Conservation (phyloP, 2,888 invertebrate genomes). For the Diarsia dahlii region DNA sequence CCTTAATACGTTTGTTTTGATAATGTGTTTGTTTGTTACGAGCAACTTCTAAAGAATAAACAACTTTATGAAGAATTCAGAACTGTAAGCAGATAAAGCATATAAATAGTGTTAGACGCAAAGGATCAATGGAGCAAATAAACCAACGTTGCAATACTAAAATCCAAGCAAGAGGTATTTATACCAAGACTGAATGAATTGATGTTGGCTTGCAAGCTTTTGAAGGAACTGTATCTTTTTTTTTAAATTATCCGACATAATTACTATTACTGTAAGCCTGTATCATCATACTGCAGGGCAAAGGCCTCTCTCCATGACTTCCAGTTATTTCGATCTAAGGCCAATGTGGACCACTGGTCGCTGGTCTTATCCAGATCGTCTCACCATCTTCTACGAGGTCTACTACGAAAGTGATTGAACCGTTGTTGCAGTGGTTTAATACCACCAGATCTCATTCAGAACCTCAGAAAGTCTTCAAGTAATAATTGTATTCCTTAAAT, state of each 20-base stretch:
- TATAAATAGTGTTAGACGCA: no score
- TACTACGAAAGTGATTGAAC: no score
- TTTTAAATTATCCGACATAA: no score
- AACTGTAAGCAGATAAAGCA: neutral
- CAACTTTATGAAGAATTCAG: slow-evolving; percentile 25
- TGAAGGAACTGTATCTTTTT: neutral
- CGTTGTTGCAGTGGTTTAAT: no score
- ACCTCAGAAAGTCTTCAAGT: neutral
- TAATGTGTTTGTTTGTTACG: slow-evolving; percentile 46
- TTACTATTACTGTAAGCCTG: no score
- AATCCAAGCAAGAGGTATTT: neutral
- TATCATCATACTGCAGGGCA: no score
- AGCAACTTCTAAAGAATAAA: slow-evolving; percentile 21
- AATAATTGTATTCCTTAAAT: neutral
- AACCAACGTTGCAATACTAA: neutral
- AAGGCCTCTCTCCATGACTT: no score
- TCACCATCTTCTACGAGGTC: no score
- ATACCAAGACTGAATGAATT: neutral
- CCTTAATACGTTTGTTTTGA: slow-evolving; percentile 2
- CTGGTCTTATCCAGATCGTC: no score
- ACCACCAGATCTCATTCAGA: neutral
- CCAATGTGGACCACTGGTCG: no score
- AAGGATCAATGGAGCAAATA: neutral
- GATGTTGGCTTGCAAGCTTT: neutral
- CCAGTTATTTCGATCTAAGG: no score